Base-by-base conservation (phyloP, 2,113 vertebrate genomes). In the Epinephelus moara region DNA sequence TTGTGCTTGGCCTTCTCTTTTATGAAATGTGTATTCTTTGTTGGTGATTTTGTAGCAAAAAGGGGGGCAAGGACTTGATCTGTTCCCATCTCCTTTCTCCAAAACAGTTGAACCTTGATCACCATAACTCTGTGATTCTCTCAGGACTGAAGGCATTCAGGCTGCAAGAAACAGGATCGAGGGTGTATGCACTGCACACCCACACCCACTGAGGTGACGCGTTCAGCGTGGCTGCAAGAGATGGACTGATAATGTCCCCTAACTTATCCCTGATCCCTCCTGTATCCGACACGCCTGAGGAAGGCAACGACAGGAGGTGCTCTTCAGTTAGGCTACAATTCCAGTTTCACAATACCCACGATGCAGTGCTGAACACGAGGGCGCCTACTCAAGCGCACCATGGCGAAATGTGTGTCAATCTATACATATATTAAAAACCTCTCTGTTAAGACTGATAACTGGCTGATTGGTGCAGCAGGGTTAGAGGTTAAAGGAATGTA, bases 271-370 rank as follows among this genome's bases (percentile, higher is more conserved):
- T 91, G 90, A 91, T 88, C 83, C 90, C 85, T 81, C 89, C 85
- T 75, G 73, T 60, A 40, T 56, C 57, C 10, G 49, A 69, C 59
- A 53, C 13, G 55, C 70, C 78, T 0, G 57, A 23, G 52, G 45
- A 57, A 85, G 80, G 75, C 72, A 67, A 70, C 33, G 13, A 56
- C 80, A 87, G 85, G 86, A 91, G 87, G 80, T 62, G 88, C 84
- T 87, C 86, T 89, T 82, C 87, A 84, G 88, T 89, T 89, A 82
- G 85, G 87, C 85, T 74, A 70, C 52, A 73, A 88, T 94, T 95
- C 93, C 95, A 94, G 94, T 95, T 94, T 90, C 80, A 94, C 72
- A 75, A 89, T 84, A 90, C 84, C 89, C 87, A 89, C 80, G 77
- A 91, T 82, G 88, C 90, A 92, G 82, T 76, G 91, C 84, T 67